phyloP scores from a whole-genome alignment of 2,797 vertebrate species.

The Ptychobarbus kaznakovi region DNA sequence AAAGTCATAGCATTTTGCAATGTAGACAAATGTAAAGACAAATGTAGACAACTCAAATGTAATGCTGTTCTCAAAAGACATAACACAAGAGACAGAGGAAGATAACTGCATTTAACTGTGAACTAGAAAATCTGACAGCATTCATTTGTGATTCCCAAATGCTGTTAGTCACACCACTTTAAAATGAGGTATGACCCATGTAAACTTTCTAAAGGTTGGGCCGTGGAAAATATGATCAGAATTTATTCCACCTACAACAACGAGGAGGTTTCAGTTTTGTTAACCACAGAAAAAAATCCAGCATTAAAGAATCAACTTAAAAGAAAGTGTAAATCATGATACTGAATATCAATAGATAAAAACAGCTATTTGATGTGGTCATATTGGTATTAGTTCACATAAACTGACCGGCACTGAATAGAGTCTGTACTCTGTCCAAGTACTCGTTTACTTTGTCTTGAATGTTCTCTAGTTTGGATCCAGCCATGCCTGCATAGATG shows the following conservation, averaged over 20 bases:
- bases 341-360: not conserved
- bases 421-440: constrained; percentile 92
- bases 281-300: not conserved
- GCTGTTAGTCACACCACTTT: constrained; percentile 14
- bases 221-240: not conserved
- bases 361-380: not conserved
- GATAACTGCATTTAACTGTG: not conserved
- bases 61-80: not conserved
- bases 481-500: constrained; percentile 97
- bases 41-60: too few relatives aligned
- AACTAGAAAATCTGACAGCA: not conserved
- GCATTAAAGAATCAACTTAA: not conserved
- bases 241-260: not conserved
- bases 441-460: constrained; percentile 97
- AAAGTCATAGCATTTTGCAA: not conserved
- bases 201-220: constrained; percentile 14
- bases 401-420: constrained; percentile 88
- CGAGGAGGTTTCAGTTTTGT: constrained; percentile 13
- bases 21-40: too few relatives aligned
- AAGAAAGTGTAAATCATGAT: not conserved
- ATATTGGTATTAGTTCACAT: not conserved
- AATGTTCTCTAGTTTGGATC: constrained; percentile 92
- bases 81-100: not conserved
- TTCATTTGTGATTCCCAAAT: not conserved
- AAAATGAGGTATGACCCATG: not conserved